A percentile compares a stretch with the other conserved stretches of the same genome.
phyloP scores from a whole-genome alignment of 2,113 vertebrate species.

The Chamaetylas fuelleborni region DNA sequence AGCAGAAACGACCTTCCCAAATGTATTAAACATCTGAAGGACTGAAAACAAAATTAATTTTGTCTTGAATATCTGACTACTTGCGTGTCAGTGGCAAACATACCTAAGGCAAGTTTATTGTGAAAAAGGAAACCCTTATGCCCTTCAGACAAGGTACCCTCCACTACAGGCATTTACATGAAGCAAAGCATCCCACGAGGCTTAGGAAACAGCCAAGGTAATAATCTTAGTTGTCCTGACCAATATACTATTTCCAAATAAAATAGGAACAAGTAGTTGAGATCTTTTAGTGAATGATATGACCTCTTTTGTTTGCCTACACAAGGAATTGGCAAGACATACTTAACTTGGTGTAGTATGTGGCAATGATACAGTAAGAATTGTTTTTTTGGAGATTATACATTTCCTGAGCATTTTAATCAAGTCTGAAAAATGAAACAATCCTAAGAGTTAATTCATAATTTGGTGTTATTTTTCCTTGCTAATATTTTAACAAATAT shows the following conservation, averaged over 20 bases:
- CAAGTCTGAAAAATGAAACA: neutral
- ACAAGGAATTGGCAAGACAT: neutral
- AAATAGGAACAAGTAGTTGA: neutral
- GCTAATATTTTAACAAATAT: neutral
- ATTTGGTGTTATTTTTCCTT: neutral
- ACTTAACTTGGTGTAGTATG: neutral
- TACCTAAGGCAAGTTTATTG: neutral
- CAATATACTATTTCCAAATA: neutral
- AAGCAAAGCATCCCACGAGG: neutral
- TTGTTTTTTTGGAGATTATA: neutral
- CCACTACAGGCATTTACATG: neutral
- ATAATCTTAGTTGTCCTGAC: neutral
- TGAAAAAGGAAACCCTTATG: neutral
- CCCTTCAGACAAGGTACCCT: conserved; percentile 1
- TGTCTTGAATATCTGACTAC: neutral
- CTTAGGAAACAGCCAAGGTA: neutral
- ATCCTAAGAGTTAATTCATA: neutral
- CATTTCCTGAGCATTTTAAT: neutral
- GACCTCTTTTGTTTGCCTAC: neutral
- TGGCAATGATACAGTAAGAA: neutral
- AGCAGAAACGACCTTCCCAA: conserved; percentile 16
- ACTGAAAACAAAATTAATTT: conserved; percentile 9
- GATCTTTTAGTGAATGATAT: neutral
- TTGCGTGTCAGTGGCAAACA: neutral
- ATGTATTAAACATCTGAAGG: neutral